Conservation (phyloP, 2,888 invertebrate species). For the Fragum whitleyi region DNA sequence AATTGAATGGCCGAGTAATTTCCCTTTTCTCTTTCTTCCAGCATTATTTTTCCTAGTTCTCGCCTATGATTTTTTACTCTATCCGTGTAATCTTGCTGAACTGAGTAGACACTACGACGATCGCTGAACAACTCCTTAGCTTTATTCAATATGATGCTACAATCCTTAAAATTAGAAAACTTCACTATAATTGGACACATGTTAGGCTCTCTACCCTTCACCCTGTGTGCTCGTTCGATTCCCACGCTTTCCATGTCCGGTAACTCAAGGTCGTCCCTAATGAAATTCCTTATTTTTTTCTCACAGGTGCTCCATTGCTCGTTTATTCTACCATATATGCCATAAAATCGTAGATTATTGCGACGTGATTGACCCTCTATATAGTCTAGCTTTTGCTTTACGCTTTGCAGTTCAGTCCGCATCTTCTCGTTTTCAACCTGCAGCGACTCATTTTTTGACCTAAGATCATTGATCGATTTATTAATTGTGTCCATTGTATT, state of each 20-base stretch:
- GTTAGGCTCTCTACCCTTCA: constrained; percentile 26
- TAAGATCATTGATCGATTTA: neutral
- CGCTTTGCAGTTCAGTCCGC: neutral
- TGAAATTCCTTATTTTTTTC: constrained; percentile 22
- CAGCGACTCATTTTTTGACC: neutral
- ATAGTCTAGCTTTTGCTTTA: constrained; percentile 13
- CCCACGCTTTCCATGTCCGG: constrained; percentile 22
- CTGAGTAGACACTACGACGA: constrained; percentile 3
- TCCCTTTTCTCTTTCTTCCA: constrained; percentile 14
- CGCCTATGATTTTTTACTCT: constrained; percentile 10
- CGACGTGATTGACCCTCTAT: constrained; percentile 20
- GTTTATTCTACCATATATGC: neutral
- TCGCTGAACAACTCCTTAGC: constrained; percentile 23
- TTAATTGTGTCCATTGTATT: constrained; percentile 13
- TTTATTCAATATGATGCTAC: constrained; percentile 15
- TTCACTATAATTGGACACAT: constrained; percentile 43
- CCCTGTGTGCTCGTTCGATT: constrained; percentile 40
- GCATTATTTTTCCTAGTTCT: neutral
- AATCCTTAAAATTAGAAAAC: constrained; percentile 30
- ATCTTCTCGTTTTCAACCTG: neutral
- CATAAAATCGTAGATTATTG: constrained; percentile 25
- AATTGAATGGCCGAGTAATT: constrained; percentile 25
- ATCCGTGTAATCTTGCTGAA: constrained; percentile 32
- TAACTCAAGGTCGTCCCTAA: constrained; percentile 24
- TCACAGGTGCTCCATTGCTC: constrained; percentile 18